These are phyloP conservation scores for Acanthochromis polyacanthus DNA, from an alignment of 2,113 vertebrate species.

Conservation along the genomic window DNA sequence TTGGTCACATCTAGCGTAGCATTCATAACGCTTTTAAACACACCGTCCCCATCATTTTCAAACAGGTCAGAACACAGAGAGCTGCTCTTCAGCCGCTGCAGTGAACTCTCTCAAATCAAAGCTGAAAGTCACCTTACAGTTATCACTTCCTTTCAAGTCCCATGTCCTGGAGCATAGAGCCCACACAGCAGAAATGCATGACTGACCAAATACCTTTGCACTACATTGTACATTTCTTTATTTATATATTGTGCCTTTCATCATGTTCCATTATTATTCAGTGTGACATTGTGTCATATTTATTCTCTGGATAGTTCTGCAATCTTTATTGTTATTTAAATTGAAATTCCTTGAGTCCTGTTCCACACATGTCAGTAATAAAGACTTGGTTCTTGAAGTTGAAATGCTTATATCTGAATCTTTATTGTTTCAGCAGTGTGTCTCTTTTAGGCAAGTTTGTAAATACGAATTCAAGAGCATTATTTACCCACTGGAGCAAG, in stretches of 20 bases:
- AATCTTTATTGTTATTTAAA: neutral
- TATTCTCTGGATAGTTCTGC: neutral
- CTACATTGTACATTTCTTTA: neutral
- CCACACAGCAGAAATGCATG: neutral
- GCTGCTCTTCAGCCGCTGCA: no score
- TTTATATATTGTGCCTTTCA: no score
- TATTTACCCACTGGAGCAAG: neutral
- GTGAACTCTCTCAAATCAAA: neutral
- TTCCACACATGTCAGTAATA: neutral
- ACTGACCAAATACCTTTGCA: neutral
- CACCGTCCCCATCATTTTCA: no score
- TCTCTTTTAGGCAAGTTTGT: neutral
- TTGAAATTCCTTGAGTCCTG: neutral
- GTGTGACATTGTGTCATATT: neutral
- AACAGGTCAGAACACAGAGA: no score
- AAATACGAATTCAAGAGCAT: neutral
- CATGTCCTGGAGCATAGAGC: neutral
- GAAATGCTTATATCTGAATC: conserved; percentile 1
- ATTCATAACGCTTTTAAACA: no score
- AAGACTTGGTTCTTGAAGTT: neutral
- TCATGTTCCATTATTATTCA: neutral
- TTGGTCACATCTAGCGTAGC: no score
- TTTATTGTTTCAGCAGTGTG: neutral
- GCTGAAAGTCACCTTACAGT: neutral
- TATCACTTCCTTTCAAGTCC: neutral